These are phyloP conservation scores for Drosophila leontia DNA, from an alignment of 1,140 invertebrate genomes.

Conservation along the genomic window DNA sequence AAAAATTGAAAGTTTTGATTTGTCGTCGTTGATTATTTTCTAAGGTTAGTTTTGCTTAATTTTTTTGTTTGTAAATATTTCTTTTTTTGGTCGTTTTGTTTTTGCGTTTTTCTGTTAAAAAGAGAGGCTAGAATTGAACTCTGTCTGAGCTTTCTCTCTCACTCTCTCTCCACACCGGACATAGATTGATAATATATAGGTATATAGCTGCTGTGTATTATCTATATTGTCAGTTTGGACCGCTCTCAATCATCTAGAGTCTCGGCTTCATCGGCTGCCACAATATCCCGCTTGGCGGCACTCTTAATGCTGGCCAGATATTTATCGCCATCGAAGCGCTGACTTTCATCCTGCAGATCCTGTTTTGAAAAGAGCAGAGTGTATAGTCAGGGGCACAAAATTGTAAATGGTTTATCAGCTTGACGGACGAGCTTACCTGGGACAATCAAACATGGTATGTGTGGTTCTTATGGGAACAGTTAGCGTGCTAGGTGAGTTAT, in stretches of 20 bases:
- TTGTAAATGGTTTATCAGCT: not conserved
- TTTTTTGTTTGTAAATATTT: slow-evolving; percentile 10
- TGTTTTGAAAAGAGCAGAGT: slow-evolving; percentile 33
- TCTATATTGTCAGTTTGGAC: slow-evolving; percentile 40
- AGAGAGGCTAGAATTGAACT: slow-evolving; percentile 32
- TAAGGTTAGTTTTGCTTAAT: slow-evolving; percentile 64
- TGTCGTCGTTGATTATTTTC: slow-evolving; percentile 41
- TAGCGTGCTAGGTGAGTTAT: slow-evolving; percentile 19
- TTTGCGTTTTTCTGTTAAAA: slow-evolving; percentile 30
- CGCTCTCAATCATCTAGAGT: slow-evolving; percentile 68
- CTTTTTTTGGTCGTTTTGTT: slow-evolving; percentile 69
- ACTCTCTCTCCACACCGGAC: slow-evolving; percentile 11
- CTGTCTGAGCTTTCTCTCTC: slow-evolving; percentile 8
- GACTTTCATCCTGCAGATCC: slow-evolving; percentile 82
- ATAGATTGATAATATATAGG: slow-evolving; percentile 21
- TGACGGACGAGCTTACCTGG: slow-evolving; percentile 11
- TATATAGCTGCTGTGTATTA: slow-evolving; percentile 26
- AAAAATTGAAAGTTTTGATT: slow-evolving; percentile 38
- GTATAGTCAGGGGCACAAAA: not conserved
- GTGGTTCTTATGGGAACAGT: slow-evolving; percentile 3
- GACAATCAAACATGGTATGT: slow-evolving; percentile 21
- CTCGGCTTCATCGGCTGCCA: slow-evolving; percentile 71
- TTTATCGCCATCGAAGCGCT: slow-evolving; percentile 83
- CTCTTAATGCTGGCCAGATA: slow-evolving; percentile 77
- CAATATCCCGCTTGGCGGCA: slow-evolving; percentile 77